Percentiles rank a stretch among this genome's conserved stretches.
Conservation (phyloP, 2,888 invertebrate genomes). For the Agrochola lychnidis region DNA sequence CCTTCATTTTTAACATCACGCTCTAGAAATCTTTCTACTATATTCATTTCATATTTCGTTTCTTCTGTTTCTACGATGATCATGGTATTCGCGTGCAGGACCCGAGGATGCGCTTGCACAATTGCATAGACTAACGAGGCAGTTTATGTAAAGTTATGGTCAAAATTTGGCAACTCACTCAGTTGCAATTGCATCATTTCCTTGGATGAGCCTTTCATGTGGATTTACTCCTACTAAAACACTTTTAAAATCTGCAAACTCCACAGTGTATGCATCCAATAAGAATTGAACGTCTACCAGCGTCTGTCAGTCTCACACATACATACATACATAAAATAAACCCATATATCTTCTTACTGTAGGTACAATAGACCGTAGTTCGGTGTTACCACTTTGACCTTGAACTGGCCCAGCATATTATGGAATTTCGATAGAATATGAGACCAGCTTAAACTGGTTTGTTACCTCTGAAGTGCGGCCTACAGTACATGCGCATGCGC, state of each 20-base stretch:
- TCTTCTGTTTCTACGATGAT: no score
- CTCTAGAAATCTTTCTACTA: no score
- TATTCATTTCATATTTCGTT: no score
- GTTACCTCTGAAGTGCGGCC: not conserved
- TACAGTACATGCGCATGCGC: not conserved
- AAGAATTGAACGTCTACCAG: constrained; percentile 38
- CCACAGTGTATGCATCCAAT: constrained; percentile 15
- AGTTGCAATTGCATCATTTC: no score
- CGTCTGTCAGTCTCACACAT: constrained; percentile 22
- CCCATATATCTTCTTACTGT: not conserved
- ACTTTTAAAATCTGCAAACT: not conserved
- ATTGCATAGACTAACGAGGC: no score
- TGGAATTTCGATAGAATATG: not conserved
- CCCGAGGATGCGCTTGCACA: no score
- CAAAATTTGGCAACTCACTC: no score
- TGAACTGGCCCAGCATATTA: not conserved
- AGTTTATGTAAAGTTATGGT: no score
- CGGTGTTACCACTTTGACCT: not conserved
- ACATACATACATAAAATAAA: not conserved
- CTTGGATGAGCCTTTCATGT: no score
- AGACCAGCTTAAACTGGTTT: no score
- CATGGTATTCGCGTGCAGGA: no score
- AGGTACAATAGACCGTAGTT: not conserved
- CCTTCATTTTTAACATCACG: no score
- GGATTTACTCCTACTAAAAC: not conserved